Evolutionary conservation across 2,888 invertebrate species (phyloP).

Genomic region (Neocrepidodera transversa): DNA sequence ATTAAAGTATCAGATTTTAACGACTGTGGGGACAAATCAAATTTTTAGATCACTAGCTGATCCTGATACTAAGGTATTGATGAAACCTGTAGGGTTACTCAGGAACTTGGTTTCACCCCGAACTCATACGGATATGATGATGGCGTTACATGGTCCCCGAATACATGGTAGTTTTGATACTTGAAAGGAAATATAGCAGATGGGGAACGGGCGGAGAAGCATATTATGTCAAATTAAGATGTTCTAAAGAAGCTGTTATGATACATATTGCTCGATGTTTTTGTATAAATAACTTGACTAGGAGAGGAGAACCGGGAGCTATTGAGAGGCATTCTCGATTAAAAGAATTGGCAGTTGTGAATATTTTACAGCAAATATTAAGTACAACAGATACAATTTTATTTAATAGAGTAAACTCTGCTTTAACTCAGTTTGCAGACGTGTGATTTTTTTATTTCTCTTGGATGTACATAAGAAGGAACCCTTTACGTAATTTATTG

Average conservation of each 20-base stretch:
- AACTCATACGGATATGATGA: slow-evolving; percentile 89
- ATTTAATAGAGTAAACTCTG: slow-evolving; percentile 84
- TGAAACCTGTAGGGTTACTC: slow-evolving; percentile 90
- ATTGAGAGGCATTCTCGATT: slow-evolving; percentile 79
- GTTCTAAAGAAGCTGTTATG: slow-evolving; percentile 87
- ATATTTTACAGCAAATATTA: slow-evolving; percentile 78
- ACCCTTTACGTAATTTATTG: slow-evolving; percentile 25
- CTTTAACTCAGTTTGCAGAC: slow-evolving; percentile 81
- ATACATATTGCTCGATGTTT: slow-evolving; percentile 86
- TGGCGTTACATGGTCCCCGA: slow-evolving; percentile 69
- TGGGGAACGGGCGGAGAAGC: slow-evolving; percentile 86
- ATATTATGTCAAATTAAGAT: slow-evolving; percentile 92
- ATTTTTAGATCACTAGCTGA: slow-evolving; percentile 89
- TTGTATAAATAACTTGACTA: slow-evolving; percentile 87
- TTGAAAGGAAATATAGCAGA: slow-evolving; percentile 92
- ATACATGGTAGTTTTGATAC: slow-evolving; percentile 76
- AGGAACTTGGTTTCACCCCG: slow-evolving; percentile 87
- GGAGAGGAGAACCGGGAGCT: slow-evolving; percentile 84
- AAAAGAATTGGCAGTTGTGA: slow-evolving; percentile 83
- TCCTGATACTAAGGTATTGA: slow-evolving; percentile 81
- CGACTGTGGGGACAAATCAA: slow-evolving; percentile 86
- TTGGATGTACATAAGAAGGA: slow-evolving; percentile 19
- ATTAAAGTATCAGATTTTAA: slow-evolving; percentile 86
- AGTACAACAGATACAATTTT: slow-evolving; percentile 67
- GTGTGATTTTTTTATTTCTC: slow-evolving; percentile 44